A percentile compares a stretch with the other conserved stretches of the same genome.
Evolutionary conservation across 2,113 vertebrate genomes (phyloP).

Genomic region (Octodon degus): DNA sequence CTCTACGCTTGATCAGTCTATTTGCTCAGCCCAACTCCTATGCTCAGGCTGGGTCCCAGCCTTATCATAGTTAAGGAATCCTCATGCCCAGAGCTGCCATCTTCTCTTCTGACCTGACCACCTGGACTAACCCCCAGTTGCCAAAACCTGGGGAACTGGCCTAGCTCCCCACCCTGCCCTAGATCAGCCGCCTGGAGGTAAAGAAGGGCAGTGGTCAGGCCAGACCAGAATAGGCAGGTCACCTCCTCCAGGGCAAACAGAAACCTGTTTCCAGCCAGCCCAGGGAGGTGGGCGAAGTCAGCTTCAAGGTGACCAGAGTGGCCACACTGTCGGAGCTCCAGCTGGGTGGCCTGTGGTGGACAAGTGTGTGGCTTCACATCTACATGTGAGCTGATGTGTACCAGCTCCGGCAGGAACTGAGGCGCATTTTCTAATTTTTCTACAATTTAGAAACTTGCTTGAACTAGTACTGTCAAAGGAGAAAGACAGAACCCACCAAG

Average conservation of each 20-base stretch:
- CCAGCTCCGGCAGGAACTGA: too few species aligned
- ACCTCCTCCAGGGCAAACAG: neutral
- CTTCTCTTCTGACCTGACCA: neutral
- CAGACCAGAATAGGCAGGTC: neutral
- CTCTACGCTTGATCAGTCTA: neutral
- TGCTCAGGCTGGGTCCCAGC: neutral
- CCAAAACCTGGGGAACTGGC: neutral
- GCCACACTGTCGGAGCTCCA: neutral
- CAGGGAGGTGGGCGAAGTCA: neutral
- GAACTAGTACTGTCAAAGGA: neutral
- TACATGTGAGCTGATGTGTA: neutral
- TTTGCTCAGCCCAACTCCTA: neutral
- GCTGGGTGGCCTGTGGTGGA: neutral
- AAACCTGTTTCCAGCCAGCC: conserved; percentile 19
- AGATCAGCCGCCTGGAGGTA: neutral
- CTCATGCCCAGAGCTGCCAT: neutral
- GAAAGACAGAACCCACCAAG: conserved; percentile 37
- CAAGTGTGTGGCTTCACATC: neutral
- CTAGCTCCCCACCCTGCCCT: neutral
- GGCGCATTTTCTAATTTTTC: neutral
- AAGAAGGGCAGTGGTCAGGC: neutral
- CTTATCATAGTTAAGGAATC: neutral
- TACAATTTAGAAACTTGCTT: neutral
- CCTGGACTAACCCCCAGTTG: neutral
- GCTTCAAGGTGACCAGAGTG: neutral